Evolutionary conservation across 2,888 invertebrate genomes (phyloP).

Genomic region (Zaprionus bogoriensis): DNA sequence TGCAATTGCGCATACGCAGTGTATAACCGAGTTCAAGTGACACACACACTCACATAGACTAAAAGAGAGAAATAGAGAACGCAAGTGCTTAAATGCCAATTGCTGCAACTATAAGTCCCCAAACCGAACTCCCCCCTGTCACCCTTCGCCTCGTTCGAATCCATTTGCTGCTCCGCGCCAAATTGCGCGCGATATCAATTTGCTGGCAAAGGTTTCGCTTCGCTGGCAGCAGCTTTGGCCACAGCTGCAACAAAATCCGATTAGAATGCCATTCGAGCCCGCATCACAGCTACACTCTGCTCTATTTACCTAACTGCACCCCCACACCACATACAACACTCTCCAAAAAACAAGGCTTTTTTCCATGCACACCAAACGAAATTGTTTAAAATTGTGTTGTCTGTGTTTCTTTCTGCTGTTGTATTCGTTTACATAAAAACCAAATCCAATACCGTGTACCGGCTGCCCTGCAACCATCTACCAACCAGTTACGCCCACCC

Average conservation of each 20-base stretch:
- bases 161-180: conserved; percentile 38
- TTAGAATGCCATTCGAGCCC: conserved; percentile 63
- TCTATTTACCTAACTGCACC: neutral
- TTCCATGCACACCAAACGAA: conserved; percentile 47
- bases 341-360: conserved; percentile 16
- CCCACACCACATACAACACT: neutral
- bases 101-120: neutral
- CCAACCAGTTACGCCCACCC: neutral
- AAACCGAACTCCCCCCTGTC: neutral
- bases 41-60: conserved; percentile 13
- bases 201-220: conserved; percentile 60
- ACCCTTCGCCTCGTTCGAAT: neutral
- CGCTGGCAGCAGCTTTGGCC: conserved; percentile 47
- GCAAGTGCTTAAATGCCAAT: neutral
- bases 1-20: conserved; percentile 68
- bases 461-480: conserved; percentile 15
- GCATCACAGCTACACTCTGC: conserved; percentile 17
- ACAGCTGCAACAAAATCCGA: conserved; percentile 73
- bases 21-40: conserved; percentile 23
- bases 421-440: conserved; percentile 7
- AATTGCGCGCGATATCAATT: conserved; percentile 74
- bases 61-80: neutral
- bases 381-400: conserved; percentile 63
- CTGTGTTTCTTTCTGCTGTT: conserved; percentile 14
- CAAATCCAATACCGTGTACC: conserved; percentile 33